Conservation (phyloP, 2,888 invertebrate genomes). For the Argyresthia goedartella region DNA sequence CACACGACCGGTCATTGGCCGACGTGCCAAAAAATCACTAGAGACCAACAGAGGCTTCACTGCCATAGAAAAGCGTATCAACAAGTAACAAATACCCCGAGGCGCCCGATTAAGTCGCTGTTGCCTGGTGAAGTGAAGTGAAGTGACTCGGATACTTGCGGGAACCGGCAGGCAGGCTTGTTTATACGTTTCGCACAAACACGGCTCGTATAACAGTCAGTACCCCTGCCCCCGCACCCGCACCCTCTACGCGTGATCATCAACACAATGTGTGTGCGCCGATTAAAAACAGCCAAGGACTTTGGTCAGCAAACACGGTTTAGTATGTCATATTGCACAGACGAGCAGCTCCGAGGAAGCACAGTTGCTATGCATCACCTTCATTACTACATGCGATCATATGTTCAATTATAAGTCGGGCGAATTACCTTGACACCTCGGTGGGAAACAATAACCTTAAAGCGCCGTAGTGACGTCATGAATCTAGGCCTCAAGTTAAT, state of each 20-base stretch:
- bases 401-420: too few relatives aligned
- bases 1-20: slow-evolving; percentile 57
- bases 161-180: slow-evolving; percentile 6
- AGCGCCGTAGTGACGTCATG: too few relatives aligned
- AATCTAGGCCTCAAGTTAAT: too few relatives aligned
- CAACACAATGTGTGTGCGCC: slow-evolving; percentile 23
- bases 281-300: slow-evolving; percentile 24
- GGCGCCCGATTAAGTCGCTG: slow-evolving; percentile 26
- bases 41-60: slow-evolving; percentile 39
- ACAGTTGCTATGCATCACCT: background rate
- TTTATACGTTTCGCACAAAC: slow-evolving; percentile 24
- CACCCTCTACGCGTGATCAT: slow-evolving; percentile 18
- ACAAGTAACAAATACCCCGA: slow-evolving; percentile 28
- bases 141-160: too few relatives aligned
- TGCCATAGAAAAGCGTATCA: slow-evolving; percentile 46
- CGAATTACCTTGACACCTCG: too few relatives aligned
- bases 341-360: background rate
- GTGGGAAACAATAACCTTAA: too few relatives aligned
- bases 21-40: slow-evolving; percentile 45
- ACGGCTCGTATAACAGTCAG: slow-evolving; percentile 36
- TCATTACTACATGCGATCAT: too few relatives aligned
- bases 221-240: slow-evolving; percentile 26
- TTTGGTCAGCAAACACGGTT: slow-evolving; percentile 26
- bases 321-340: background rate
- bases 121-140: slow-evolving; percentile 8